phyloP scores from a whole-genome alignment of 23 tunicate species.

The Diplosoma virens region DNA sequence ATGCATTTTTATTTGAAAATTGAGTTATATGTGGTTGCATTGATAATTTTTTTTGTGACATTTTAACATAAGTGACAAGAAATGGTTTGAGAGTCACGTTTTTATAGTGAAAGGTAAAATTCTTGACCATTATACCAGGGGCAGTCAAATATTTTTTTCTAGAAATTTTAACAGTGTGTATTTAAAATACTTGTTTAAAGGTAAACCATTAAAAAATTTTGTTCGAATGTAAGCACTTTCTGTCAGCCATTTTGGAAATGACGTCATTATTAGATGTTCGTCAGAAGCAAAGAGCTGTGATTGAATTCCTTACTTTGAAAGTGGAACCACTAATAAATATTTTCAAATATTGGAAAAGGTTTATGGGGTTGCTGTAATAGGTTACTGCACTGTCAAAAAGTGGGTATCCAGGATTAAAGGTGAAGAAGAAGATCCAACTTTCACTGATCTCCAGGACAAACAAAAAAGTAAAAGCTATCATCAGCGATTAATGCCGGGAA shows the following conservation, averaged over 20 bases:
- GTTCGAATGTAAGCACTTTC: not conserved
- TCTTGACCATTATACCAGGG: too few species aligned
- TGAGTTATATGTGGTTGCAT: too few species aligned
- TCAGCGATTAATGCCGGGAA: not conserved
- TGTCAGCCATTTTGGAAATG: not conserved
- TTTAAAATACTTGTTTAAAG: not conserved
- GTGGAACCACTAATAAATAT: not conserved
- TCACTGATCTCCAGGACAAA: not conserved
- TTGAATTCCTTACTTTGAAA: not conserved
- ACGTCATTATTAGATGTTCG: not conserved
- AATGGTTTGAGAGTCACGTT: too few species aligned
- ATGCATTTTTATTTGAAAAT: too few species aligned
- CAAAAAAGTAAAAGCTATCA: not conserved
- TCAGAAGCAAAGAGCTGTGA: not conserved
- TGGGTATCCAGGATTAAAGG: not conserved
- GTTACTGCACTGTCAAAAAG: not conserved
- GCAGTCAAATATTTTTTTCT: too few species aligned
- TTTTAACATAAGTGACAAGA: too few species aligned
- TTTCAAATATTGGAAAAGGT: not conserved
- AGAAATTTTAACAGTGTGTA: too few species aligned
- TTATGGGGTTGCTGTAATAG: not conserved
- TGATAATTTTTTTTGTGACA: too few species aligned
- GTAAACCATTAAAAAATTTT: not conserved
- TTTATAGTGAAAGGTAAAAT: too few species aligned
- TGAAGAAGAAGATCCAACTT: not conserved